Base-by-base conservation (phyloP, 53 echinoderm and acorn worm genomes). In the Paracentrotus lividus region DNA sequence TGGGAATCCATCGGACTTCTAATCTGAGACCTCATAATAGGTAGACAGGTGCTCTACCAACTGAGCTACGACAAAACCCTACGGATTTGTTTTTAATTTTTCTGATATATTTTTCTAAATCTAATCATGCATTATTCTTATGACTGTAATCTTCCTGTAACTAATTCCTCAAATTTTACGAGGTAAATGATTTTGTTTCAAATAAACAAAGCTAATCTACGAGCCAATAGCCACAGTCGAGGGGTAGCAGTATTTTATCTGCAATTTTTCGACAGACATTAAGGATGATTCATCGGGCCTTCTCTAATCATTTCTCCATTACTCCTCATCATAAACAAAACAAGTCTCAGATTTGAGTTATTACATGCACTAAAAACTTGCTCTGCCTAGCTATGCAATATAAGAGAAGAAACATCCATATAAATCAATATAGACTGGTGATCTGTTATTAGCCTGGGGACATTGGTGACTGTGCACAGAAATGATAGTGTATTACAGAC, bases 261-360 rank as follows among this genome's bases (percentile, higher is more conserved):
- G 27, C 44, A 45, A 81, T 81, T 45, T 81, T 81, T 81, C 49
- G 9, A 45, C 81, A 81, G 81, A 81, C 81, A 49, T 81, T 26
- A 24, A 43, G 16, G 45, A 81, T 81, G 81, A 81, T 45, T 81
- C 81, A 81, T 81, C 81, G 45, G 47, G 44, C n/a, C 43, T 64
- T 47, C 81, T 47, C 81, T 81, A 81, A 86, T 86, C 86, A 86
- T 86, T 86, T 36, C 86, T 86, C 86, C 86, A 86, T 86, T 86
- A 54, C 36, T 86, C 55, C 34, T 86, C 55, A 54, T 56, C 55
- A 86, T 15, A 8, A 27, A 81, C 47, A 81, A 47, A 47, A 81
- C 24, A n/a, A 81, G 81, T 81, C 81, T 81, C 24, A 47, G 44
- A n/a, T 81, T 49, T 81, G 47, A 81, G 47, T 81, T 81, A 81